Conservation (phyloP, 2,888 invertebrate genomes). For the Blastobasis lacticolella region DNA sequence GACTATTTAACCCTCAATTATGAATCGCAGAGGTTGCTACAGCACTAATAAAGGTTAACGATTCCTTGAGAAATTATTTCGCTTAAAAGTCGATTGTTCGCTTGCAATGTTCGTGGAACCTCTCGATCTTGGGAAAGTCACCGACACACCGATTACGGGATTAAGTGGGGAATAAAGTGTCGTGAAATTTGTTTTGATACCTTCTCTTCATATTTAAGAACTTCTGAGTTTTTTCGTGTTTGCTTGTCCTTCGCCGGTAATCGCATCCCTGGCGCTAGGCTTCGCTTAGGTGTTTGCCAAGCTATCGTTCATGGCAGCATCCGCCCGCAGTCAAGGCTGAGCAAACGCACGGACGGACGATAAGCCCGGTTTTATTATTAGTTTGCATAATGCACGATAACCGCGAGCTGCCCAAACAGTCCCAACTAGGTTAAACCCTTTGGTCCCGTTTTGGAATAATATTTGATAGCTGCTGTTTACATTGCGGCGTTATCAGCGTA, state of each 20-base stretch:
- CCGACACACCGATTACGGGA: no score
- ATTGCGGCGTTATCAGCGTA: conserved; percentile 18
- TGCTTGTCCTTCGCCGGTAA: no score
- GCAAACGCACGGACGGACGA: conserved; percentile 35
- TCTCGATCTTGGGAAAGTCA: no score
- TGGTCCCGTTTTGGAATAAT: conserved; percentile 23
- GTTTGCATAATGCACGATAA: conserved; percentile 36
- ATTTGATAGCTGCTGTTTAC: conserved; percentile 28
- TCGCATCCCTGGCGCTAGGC: no score
- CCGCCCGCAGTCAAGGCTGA: conserved; percentile 48
- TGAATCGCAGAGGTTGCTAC: conserved; percentile 15
- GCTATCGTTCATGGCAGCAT: conserved; percentile 39
- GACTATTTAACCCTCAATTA: conserved; percentile 20
- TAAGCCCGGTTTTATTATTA: conserved; percentile 41
- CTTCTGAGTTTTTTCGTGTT: no score
- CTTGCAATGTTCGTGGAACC: neutral
- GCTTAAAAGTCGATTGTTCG: conserved; percentile 20
- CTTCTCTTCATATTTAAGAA: no score
- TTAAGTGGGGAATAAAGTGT: no score
- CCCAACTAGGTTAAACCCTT: conserved; percentile 48
- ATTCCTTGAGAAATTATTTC: conserved; percentile 39
- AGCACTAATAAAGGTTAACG: conserved; percentile 29
- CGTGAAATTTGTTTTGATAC: no score
- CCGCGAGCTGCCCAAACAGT: conserved; percentile 34
- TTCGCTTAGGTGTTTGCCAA: conserved; percentile 24